These are phyloP conservation scores for Anguilla rostrata DNA, from an alignment of 2,113 vertebrate genomes.

Conservation along the genomic window DNA sequence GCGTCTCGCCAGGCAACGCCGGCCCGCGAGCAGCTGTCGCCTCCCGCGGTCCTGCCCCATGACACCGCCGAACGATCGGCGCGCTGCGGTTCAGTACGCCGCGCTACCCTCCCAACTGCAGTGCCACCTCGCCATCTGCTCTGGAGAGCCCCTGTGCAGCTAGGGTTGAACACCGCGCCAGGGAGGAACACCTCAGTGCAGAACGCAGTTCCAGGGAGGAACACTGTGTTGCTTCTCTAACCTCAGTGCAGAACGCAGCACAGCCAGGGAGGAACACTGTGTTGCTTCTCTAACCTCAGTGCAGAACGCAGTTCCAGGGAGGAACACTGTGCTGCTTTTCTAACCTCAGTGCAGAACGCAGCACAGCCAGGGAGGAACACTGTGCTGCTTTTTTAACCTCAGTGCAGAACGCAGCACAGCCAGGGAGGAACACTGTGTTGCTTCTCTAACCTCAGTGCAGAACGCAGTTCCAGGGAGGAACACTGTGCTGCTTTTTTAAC, in stretches of 20 bases:
- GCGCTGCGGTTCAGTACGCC: background rate
- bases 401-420: background rate
- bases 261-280: background rate
- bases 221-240: background rate
- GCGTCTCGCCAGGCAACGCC: background rate
- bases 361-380: background rate
- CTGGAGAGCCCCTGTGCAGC: background rate
- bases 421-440: background rate
- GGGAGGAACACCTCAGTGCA: background rate
- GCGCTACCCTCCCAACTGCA: background rate
- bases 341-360: background rate
- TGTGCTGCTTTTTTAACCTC: no score
- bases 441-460: background rate
- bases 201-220: background rate
- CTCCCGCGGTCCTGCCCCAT: background rate
- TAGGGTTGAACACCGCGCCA: background rate
- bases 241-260: background rate
- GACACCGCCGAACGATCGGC: background rate
- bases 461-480: no score
- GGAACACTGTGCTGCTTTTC: background rate
- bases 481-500: background rate
- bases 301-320: background rate
- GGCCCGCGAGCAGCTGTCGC: background rate
- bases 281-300: no score
- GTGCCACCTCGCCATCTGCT: background rate